Percentiles rank a stretch among this genome's conserved stretches.
phyloP scores from a whole-genome alignment of 2,888 invertebrate species.

The Athalia circularis region DNA sequence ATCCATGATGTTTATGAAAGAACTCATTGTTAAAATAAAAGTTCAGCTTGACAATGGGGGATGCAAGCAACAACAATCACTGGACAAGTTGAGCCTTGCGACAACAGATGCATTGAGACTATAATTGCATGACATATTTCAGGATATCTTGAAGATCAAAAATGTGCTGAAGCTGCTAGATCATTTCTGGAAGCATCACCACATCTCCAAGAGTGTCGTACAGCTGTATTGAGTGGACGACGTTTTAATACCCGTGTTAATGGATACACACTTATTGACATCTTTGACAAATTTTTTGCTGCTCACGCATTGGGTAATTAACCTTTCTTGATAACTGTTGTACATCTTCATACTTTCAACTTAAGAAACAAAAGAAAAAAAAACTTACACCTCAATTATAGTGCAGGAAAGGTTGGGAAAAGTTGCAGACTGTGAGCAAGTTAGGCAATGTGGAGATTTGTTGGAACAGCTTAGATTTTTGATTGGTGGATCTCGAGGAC shows the following conservation, averaged over 20 bases:
- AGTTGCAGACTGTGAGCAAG: conserved; percentile 63
- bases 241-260: conserved; percentile 65
- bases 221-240: conserved; percentile 59
- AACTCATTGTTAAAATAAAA: no score
- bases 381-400: conserved; percentile 48
- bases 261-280: conserved; percentile 64
- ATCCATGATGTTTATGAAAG: no score
- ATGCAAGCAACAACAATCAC: no score
- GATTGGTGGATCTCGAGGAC: conserved; percentile 67
- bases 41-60: no score
- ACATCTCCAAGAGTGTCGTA: conserved; percentile 64
- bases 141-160: conserved; percentile 70
- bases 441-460: conserved; percentile 66
- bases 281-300: conserved; percentile 69
- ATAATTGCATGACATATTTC: conserved; percentile 26
- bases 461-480: conserved; percentile 69
- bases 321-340: background rate
- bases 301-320: conserved; percentile 63
- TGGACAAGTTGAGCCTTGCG: no score
- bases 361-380: background rate
- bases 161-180: conserved; percentile 64
- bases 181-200: conserved; percentile 64
- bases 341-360: background rate
- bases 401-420: conserved; percentile 68
- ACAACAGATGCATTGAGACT: no score